Percentiles rank a stretch among this genome's conserved stretches.
These are phyloP conservation scores for Tenebrio molitor DNA, from an alignment of 1,140 invertebrate species.

Conservation along the genomic window DNA sequence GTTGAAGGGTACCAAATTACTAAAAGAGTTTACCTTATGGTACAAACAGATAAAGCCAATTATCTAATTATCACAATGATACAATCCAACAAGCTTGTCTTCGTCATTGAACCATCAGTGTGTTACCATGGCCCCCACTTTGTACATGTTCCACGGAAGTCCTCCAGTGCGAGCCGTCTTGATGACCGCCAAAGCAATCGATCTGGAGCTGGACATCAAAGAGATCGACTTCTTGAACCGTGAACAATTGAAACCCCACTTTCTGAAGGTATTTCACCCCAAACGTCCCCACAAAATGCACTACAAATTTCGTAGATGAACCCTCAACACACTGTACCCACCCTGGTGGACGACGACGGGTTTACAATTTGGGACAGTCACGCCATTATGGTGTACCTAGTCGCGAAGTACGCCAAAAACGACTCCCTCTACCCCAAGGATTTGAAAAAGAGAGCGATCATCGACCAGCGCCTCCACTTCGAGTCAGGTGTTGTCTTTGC, in stretches of 20 bases:
- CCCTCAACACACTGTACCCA: slow-evolving; percentile 73
- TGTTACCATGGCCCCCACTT: slow-evolving; percentile 62
- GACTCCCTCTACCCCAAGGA: slow-evolving; percentile 74
- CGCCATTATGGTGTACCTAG: slow-evolving; percentile 73
- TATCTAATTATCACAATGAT: no score
- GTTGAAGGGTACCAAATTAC: no score
- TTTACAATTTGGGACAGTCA: slow-evolving; percentile 72
- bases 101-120: no score
- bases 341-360: slow-evolving; percentile 73
- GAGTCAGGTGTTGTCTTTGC: slow-evolving; percentile 61
- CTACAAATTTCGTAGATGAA: slow-evolving; percentile 67
- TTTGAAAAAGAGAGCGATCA: slow-evolving; percentile 67
- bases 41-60: no score
- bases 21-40: no score
- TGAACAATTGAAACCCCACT: slow-evolving; percentile 29
- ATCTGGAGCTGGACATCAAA: slow-evolving; percentile 75
- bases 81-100: no score
- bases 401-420: slow-evolving; percentile 69
- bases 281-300: no score
- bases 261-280: slow-evolving; percentile 30
- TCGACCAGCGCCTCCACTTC: slow-evolving; percentile 74
- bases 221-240: slow-evolving; percentile 67
- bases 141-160: slow-evolving; percentile 66
- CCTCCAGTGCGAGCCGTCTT: slow-evolving; percentile 74
- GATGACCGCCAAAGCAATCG: slow-evolving; percentile 73